Conservation (phyloP, 2,888 invertebrate species). For the Apotomis capreana region DNA sequence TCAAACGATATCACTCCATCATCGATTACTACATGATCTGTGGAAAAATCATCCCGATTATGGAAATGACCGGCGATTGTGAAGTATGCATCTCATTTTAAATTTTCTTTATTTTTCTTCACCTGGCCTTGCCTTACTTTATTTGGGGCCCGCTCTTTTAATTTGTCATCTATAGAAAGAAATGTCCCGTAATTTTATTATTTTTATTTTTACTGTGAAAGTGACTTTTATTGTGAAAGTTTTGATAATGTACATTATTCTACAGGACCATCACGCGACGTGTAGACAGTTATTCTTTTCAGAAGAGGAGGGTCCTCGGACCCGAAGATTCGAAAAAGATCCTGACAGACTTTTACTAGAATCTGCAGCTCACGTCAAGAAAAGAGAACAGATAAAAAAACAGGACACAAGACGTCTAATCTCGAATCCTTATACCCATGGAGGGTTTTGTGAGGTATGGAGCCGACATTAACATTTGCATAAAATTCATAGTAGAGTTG, state of each 20-base stretch:
- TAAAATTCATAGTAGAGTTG: too few relatives aligned
- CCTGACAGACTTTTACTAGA: constrained; percentile 1
- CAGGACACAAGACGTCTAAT: background rate
- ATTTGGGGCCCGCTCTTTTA: too few relatives aligned
- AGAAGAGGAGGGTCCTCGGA: constrained; percentile 12
- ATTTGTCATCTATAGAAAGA: too few relatives aligned
- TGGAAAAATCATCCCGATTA: constrained; percentile 54
- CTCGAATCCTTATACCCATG: constrained; percentile 44
- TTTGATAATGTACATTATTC: background rate
- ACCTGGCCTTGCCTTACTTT: too few relatives aligned
- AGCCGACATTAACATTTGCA: background rate
- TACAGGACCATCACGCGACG: background rate
- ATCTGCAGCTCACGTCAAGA: background rate
- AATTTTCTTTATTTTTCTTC: too few relatives aligned
- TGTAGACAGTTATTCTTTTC: constrained; percentile 16
- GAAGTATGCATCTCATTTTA: constrained; percentile 46
- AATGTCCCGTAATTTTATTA: too few relatives aligned
- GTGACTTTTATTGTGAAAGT: too few relatives aligned
- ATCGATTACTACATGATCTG: constrained; percentile 71
- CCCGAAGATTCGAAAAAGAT: background rate
- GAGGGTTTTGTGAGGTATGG: constrained; percentile 74
- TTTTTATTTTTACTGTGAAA: too few relatives aligned
- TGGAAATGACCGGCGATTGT: constrained; percentile 48
- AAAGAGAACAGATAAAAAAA: background rate
- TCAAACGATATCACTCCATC: constrained; percentile 64